Evolutionary conservation across 1,140 invertebrate genomes (phyloP), one percentile per base, ranked within the genome.

Genomic region (Stegodyphus mimosarum): DNA sequence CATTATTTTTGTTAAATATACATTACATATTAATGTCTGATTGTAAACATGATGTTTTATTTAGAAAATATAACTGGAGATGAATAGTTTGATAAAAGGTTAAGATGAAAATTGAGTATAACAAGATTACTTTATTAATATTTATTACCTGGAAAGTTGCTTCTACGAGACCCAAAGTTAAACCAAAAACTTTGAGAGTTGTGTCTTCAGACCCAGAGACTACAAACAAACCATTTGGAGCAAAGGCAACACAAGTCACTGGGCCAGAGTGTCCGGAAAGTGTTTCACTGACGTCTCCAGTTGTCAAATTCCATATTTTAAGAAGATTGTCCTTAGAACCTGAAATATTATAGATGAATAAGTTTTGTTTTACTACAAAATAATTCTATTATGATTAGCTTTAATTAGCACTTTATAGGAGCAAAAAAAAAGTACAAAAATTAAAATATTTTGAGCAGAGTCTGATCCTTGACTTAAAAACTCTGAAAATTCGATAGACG

Each of bases 151-250:
- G 78, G 18, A 87, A 87, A 48, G 66, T 76, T 9, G 51, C 17
- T 7, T 83, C 81, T 1, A 75, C 64, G 6, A 66, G 51, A 6
- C 81, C 81, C n/a, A 69, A 50, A 9, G 81, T 55, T 2, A 96
- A 90, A 7, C 93, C 94, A 95, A 95, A 96, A 2, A 96, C 94
- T 51, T 94, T 93, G 1, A 95, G 93, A 5, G 94, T 93, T 80
- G 94, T 94, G 89, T 96, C 95, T 88, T 96, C 95, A 0, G 94
- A 95, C 1, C 95, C 95, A 33, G 95, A 95, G 9, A 95, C 93
- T 17, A 94, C 93, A 87, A 96, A 94, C 11, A 96, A 91, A 15
- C 94, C 94, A 86, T 95, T 95, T 0, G 95, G 94, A 1, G 95
- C 94, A 89, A 96, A 95, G 63, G 93, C 93, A 0, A 96, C 92